Base-by-base conservation (phyloP, 2,113 vertebrate genomes). In the Datnioides undecimradiatus region DNA sequence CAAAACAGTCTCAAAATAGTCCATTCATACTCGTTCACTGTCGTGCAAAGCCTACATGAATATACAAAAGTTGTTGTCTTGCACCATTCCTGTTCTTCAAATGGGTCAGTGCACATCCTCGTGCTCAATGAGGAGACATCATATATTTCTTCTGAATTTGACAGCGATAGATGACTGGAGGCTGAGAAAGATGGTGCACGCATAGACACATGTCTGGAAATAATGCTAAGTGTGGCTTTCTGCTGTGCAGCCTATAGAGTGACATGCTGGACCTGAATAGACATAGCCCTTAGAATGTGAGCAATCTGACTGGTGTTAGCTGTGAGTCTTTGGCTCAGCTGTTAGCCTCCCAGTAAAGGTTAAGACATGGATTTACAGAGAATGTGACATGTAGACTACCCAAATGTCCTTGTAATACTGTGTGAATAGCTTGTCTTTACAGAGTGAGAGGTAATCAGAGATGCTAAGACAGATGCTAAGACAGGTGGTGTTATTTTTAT, bases 1-100 rank as follows among this genome's bases (percentile, higher is more conserved):
- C 90, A 85, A 58, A 88, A 89, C 85, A 91, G 48, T 51, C 74
- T 75, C 57, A 76, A 74, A 88, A 87, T 82, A 82, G 80, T 78
- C 67, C 79, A 74, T 90, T 92, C 82, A 83, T 55, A 36, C 34
- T 67, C 5, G 1, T 10, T 45, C 59, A 9, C 19, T 68, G 63
- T 33, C 45, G 16, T 76, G 69, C 33, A 77, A 84, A 71, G 29
- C 54, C 3, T 21, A n/a, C 45, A 48, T 29, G 8, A 57, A 79
- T 13, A 10, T 12, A 68, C 71, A 87, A 77, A 88, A 77, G 54
- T 29, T 79, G 41, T 79, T 85, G 84, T 89, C 72, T 55, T 5
- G 19, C 11, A 59, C 14, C 14, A 3, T 82, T 82, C 66, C 23
- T 25, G 21, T 52, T 87, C 48, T 67, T 40, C 27, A 4, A 31